Evolutionary conservation across 2,113 vertebrate genomes (phyloP), one percentile per base, ranked within the genome.

Genomic region (Numida meleagris): DNA sequence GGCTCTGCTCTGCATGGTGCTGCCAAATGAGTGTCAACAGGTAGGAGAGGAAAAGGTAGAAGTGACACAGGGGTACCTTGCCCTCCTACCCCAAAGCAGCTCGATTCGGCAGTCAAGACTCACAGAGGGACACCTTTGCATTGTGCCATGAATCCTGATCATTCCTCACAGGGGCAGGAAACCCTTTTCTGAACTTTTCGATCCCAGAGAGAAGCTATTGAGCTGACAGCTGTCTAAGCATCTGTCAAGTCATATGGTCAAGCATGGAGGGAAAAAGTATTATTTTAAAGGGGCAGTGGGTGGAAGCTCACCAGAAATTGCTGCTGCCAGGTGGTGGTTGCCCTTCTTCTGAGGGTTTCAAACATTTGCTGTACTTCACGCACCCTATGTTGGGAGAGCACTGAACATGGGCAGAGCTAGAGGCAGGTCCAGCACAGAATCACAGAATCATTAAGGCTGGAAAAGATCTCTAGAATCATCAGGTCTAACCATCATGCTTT

Each of bases 361-460:
- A 82, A 16, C 34, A 14, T 2, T 3, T 19, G 10, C 65, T 23
- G 29, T 6, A 31, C 62, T 58, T 4, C 29, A 38, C 0, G 1
- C 2, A 12, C 20, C 38, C 33, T 55, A 10, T 1, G 0, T 14
- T 18, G 1, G 45, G 19, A 51, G 31, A 51, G 29, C 23, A 19
- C 1, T 2, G 36, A 73, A 42, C 36, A 0, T 0, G 21, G 4
- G 74, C 10, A n/a, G 21, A 34, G 8, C 3, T 1, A 20, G 1
- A n/a, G 20, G 4, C 43, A 57, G 48, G 55, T 6, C n/a, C 38
- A 29, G 61, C 51, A 53, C 27, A 53, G 27, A 53, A 53, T 17
- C 51, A 53, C 17, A 31, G 51, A 29, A 9, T 29, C 51, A 53
- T 16, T 53, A 29, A 17, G 27, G 50, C 29, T 27, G 50, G 51